phyloP scores from a whole-genome alignment of 2,113 vertebrate genomes.

The Malurus melanocephalus region DNA sequence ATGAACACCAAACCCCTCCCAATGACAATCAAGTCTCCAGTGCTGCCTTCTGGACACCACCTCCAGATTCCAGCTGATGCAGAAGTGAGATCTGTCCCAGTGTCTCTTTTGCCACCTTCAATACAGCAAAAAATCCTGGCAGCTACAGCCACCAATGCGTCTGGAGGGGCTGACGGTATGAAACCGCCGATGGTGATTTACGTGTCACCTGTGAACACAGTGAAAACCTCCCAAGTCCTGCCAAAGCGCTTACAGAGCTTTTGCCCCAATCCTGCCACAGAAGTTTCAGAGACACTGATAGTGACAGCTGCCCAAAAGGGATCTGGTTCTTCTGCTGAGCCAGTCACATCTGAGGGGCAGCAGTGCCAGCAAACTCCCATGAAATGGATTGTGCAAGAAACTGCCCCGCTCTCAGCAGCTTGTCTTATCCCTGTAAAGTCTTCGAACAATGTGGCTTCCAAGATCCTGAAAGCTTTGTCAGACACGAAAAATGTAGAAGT shows the following conservation, averaged over 20 bases:
- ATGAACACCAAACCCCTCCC: conserved; percentile 59
- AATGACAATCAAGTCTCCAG: conserved; percentile 58
- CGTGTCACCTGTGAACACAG: conserved; percentile 79
- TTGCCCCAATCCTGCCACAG: conserved; percentile 23
- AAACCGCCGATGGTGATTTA: conserved; percentile 70
- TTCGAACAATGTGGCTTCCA: conserved; percentile 71
- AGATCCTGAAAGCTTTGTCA: conserved; percentile 73
- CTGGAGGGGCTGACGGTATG: conserved; percentile 43
- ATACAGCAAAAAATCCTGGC: conserved; percentile 79
- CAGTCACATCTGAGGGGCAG: conserved; percentile 36
- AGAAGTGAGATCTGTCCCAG: conserved; percentile 78
- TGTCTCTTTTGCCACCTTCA: conserved; percentile 73
- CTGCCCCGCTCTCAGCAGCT: conserved; percentile 25
- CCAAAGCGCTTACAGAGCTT: conserved; percentile 34
- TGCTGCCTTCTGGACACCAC: conserved; percentile 76
- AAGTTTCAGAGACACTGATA: conserved; percentile 36
- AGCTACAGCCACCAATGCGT: conserved; percentile 34
- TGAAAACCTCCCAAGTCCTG: conserved; percentile 56
- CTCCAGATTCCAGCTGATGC: conserved; percentile 83
- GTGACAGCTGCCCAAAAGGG: conserved; percentile 19
- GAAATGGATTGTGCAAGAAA: conserved; percentile 85
- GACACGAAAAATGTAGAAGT: conserved; percentile 43
- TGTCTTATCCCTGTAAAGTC: conserved; percentile 74
- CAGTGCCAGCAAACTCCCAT: conserved; percentile 67
- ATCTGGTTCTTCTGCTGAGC: neutral